These are phyloP conservation scores for Taenioides sp. DNA, from an alignment of 2,797 vertebrate genomes.

Conservation along the genomic window DNA sequence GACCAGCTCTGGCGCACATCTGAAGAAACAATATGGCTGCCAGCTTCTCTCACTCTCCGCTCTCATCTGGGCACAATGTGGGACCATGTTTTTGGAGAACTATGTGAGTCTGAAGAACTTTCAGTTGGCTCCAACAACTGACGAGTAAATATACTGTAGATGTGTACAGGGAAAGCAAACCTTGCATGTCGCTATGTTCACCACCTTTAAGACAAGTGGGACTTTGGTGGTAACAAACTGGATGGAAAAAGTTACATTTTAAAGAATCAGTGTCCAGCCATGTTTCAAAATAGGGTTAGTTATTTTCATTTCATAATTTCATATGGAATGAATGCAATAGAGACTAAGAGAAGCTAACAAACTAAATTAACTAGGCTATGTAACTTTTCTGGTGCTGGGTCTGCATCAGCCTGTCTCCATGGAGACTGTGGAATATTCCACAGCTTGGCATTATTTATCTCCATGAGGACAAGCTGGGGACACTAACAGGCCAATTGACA, in stretches of 20 bases:
- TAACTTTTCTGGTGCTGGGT: too few species aligned
- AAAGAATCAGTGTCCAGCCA: background rate
- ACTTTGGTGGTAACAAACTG: slow-evolving; percentile 5
- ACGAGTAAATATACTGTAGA: slow-evolving; percentile 38
- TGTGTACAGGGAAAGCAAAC: slow-evolving; percentile 4
- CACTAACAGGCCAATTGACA: too few species aligned
- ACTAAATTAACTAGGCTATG: too few species aligned
- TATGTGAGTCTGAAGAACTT: slow-evolving; percentile 12
- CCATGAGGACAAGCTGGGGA: too few species aligned
- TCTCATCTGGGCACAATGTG: slow-evolving; percentile 53
- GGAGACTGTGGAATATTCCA: too few species aligned
- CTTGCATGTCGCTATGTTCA: background rate
- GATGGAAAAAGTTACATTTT: background rate
- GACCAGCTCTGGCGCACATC: slow-evolving; percentile 27
- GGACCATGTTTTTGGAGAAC: slow-evolving; percentile 40
- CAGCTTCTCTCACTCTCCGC: slow-evolving; percentile 12
- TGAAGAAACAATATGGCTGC: slow-evolving; percentile 17
- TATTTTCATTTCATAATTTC: too few species aligned
- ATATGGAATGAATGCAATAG: too few species aligned
- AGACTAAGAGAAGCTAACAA: too few species aligned
- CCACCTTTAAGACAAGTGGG: background rate
- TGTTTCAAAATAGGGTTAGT: too few species aligned
- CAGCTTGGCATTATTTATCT: too few species aligned
- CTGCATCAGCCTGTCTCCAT: too few species aligned
- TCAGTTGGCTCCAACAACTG: slow-evolving; percentile 23